Evolutionary conservation across 1,140 invertebrate species (phyloP).

Genomic region (Tetranychus cinnabarinus): DNA sequence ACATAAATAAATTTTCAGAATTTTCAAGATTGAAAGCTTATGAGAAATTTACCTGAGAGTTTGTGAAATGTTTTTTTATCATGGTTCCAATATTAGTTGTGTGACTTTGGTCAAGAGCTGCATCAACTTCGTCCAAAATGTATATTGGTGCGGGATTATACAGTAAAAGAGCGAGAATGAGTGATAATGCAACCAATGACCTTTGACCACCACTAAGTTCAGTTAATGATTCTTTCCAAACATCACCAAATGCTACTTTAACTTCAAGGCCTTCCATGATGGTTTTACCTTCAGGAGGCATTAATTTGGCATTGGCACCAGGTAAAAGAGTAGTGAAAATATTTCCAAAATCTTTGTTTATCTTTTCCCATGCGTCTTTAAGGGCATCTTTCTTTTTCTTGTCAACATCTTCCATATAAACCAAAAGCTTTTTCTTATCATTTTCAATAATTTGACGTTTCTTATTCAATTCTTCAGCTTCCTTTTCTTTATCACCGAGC

Average conservation of each 20-base stretch:
- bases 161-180: slow-evolving; percentile 82
- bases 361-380: slow-evolving; percentile 48
- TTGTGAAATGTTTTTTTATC: slow-evolving; percentile 75
- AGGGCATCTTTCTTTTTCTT: slow-evolving; percentile 63
- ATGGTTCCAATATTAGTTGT: slow-evolving; percentile 96
- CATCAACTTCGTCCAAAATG: slow-evolving; percentile 96
- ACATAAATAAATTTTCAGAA: background rate
- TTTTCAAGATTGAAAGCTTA: background rate
- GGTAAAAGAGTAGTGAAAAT: slow-evolving; percentile 81
- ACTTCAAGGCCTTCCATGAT: slow-evolving; percentile 71
- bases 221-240: slow-evolving; percentile 86
- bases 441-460: slow-evolving; percentile 61
- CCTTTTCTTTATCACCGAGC: slow-evolving; percentile 13
- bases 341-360: slow-evolving; percentile 63
- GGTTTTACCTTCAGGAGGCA: slow-evolving; percentile 41
- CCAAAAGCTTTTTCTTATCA: slow-evolving; percentile 55
- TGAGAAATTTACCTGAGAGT: slow-evolving; percentile 46
- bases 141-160: slow-evolving; percentile 97
- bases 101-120: slow-evolving; percentile 89
- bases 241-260: slow-evolving; percentile 49
- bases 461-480: slow-evolving; percentile 37
- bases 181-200: slow-evolving; percentile 81
- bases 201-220: slow-evolving; percentile 91
- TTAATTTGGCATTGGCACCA: slow-evolving; percentile 59
- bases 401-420: slow-evolving; percentile 64